Percentiles rank a stretch among this genome's conserved stretches.
phyloP scores from a whole-genome alignment of 2,888 invertebrate genomes.

The Eubasilissa splendida region DNA sequence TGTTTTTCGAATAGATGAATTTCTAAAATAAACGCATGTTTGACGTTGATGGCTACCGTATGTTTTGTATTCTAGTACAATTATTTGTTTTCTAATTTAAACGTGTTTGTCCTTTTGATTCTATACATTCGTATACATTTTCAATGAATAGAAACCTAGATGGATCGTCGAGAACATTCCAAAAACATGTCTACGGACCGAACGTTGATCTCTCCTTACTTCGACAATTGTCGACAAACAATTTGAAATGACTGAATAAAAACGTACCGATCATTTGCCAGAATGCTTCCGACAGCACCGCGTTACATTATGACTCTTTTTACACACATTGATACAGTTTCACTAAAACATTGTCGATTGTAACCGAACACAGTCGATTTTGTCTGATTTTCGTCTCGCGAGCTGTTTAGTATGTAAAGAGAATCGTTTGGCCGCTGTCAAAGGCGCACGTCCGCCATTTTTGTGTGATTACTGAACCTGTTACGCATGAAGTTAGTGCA shows the following conservation, averaged over 20 bases:
- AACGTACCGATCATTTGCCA: background rate
- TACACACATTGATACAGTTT: background rate
- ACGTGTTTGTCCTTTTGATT: too few relatives aligned
- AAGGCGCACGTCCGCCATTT: too few relatives aligned
- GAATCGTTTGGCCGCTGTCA: background rate
- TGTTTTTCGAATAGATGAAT: too few relatives aligned
- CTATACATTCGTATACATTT: too few relatives aligned
- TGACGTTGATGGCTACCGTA: too few relatives aligned
- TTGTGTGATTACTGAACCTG: too few relatives aligned
- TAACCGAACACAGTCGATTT: background rate
- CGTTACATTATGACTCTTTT: background rate
- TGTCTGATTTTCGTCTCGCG: background rate
- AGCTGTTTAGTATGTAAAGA: background rate
- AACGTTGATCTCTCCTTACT: slow-evolving; percentile 30
- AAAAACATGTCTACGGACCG: slow-evolving; percentile 22
- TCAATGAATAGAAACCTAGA: background rate
- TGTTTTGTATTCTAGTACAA: too few relatives aligned
- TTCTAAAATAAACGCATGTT: too few relatives aligned
- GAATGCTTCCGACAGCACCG: background rate
- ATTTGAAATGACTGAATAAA: background rate
- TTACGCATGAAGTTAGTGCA: background rate
- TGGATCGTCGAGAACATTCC: background rate
- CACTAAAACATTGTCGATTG: background rate
- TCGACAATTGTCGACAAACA: slow-evolving; percentile 7
- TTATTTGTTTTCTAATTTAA: too few relatives aligned